phyloP scores from a whole-genome alignment of 35 echinoderm and acorn worm genomes.

The Ophioderma brevispina region DNA sequence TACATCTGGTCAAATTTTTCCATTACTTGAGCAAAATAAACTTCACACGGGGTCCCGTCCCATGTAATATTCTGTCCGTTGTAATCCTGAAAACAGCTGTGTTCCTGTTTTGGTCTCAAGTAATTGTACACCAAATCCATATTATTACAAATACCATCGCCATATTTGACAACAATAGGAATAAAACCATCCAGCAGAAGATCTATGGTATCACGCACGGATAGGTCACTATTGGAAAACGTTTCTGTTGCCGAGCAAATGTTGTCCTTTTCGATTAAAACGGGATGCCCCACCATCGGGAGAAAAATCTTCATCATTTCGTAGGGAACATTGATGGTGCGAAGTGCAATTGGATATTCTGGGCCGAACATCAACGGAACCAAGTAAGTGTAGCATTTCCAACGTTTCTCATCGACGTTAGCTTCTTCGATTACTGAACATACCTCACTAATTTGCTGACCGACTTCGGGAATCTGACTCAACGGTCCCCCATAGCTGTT shows the following conservation, averaged over 20 bases:
- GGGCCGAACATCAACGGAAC: neutral
- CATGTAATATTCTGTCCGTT: neutral
- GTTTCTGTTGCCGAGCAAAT: neutral
- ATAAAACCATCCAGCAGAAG: neutral
- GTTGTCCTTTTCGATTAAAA: neutral
- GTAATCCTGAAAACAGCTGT: neutral
- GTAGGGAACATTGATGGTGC: neutral
- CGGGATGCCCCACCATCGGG: neutral
- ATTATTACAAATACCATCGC: neutral
- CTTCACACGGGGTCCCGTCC: neutral
- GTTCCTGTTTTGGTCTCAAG: neutral
- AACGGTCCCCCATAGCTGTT: neutral
- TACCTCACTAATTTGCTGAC: neutral
- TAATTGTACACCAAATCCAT: neutral
- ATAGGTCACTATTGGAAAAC: neutral
- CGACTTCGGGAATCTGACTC: neutral
- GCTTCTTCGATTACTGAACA: neutral
- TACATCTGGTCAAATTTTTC: neutral
- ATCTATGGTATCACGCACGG: neutral
- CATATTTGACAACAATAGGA: neutral
- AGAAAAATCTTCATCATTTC: neutral
- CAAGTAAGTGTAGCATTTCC: neutral
- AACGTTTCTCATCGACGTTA: neutral
- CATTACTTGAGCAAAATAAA: neutral
- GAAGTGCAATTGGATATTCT: neutral